phyloP scores from a whole-genome alignment of 1,140 invertebrate genomes.

The Goniozus legneri region DNA sequence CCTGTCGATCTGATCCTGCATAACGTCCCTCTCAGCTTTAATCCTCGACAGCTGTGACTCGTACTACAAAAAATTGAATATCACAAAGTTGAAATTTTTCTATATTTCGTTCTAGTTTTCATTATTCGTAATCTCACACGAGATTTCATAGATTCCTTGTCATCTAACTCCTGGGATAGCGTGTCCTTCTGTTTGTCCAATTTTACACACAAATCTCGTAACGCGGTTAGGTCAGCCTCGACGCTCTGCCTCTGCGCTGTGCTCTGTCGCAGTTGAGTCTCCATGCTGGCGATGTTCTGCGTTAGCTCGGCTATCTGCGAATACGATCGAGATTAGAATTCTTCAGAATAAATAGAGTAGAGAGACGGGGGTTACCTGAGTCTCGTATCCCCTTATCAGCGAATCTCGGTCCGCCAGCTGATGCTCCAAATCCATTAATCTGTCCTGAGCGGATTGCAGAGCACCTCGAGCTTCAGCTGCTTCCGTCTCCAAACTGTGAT shows the following conservation, averaged over 20 bases:
- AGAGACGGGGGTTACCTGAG: conserved; percentile 52
- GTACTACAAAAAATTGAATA: conserved; percentile 31
- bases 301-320: conserved; percentile 56
- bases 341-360: too few relatives aligned
- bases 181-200: conserved; percentile 57
- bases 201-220: conserved; percentile 55
- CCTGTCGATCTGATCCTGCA: conserved; percentile 49
- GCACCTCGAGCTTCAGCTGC: conserved; percentile 61
- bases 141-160: conserved; percentile 40
- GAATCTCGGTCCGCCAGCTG: conserved; percentile 54
- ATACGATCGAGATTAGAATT: too few relatives aligned
- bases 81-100: conserved; percentile 1
- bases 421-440: conserved; percentile 54
- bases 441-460: conserved; percentile 54
- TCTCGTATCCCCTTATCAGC: conserved; percentile 56
- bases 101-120: too few relatives aligned
- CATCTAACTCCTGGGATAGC: conserved; percentile 43
- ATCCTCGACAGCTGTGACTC: conserved; percentile 46
- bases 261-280: conserved; percentile 52
- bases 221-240: conserved; percentile 50
- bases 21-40: conserved; percentile 39
- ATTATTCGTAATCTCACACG: too few relatives aligned
- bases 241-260: conserved; percentile 38
- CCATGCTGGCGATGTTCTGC: conserved; percentile 53
- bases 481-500: conserved; percentile 69